Conservation (phyloP, 92 coral and sea anemone species). For the Epizoanthus stellaris region DNA sequence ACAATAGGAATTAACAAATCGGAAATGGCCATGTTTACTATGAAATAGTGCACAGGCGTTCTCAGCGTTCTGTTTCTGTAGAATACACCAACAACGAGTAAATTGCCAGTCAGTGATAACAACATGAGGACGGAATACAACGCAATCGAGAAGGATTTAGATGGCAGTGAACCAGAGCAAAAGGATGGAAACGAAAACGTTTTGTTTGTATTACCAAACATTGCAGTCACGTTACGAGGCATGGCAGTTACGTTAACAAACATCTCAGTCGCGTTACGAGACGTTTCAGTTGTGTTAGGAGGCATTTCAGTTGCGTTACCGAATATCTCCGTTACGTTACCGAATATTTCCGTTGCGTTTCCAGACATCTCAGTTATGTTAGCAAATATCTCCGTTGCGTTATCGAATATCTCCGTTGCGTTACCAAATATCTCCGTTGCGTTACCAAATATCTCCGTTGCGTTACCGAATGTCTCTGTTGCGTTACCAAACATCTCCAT, state of each 20-base stretch:
- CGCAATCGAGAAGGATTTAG: constrained; percentile 3
- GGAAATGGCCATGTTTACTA: constrained; percentile 37
- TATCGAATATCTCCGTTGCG: too few species aligned
- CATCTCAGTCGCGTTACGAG: background rate
- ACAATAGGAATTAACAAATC: constrained; percentile 35
- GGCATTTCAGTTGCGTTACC: background rate
- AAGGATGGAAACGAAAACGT: background rate
- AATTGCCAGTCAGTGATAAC: constrained; percentile 1
- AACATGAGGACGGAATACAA: background rate
- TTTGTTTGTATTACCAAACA: background rate
- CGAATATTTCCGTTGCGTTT: background rate
- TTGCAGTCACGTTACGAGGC: background rate
- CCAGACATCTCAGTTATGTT: too few species aligned
- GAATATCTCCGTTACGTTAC: background rate
- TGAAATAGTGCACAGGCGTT: constrained; percentile 33
- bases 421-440: too few species aligned
- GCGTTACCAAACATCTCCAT: too few species aligned
- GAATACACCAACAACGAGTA: constrained; percentile 14
- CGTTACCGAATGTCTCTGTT: too few species aligned
- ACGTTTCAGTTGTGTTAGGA: background rate
- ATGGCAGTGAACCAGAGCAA: constrained; percentile 15
- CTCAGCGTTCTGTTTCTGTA: background rate
- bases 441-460: too few species aligned
- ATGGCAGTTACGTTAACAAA: background rate
- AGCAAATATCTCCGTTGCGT: too few species aligned